Conservation (phyloP, 2,888 invertebrate genomes). For the Nezara viridula region DNA sequence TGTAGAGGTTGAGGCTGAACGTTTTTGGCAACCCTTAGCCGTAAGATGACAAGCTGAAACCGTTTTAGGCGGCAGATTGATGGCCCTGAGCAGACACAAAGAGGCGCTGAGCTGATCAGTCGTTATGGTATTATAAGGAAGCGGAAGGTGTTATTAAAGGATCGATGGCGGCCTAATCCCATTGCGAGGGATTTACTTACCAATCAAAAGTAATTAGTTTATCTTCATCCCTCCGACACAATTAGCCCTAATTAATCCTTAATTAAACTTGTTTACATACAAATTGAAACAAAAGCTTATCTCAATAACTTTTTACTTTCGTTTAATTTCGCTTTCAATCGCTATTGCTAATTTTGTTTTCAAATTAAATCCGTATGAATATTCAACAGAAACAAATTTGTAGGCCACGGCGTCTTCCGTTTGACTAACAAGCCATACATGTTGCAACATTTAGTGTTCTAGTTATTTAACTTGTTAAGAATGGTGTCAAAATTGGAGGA, state of each 20-base stretch:
- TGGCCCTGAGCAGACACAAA: neutral
- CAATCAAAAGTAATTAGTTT: slow-evolving; percentile 49
- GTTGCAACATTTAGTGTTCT: neutral
- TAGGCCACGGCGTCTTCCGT: neutral
- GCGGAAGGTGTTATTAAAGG: slow-evolving; percentile 19
- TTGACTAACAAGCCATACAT: neutral
- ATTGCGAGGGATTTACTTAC: slow-evolving; percentile 39
- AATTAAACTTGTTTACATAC: slow-evolving; percentile 49
- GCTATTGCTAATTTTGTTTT: neutral
- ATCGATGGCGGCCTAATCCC: neutral
- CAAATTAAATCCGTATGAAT: neutral
- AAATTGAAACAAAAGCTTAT: slow-evolving; percentile 39
- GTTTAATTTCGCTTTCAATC: slow-evolving; percentile 1
- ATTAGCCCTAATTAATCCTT: slow-evolving; percentile 43
- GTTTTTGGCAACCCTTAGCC: neutral
- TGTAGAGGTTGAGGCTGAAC: neutral
- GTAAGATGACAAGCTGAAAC: neutral
- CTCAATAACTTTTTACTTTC: slow-evolving; percentile 9
- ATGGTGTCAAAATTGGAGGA: too few species aligned
- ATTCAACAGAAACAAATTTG: neutral
- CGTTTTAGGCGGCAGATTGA: neutral
- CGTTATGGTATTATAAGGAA: slow-evolving; percentile 42
- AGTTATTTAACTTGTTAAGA: too few species aligned
- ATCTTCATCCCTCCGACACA: slow-evolving; percentile 40
- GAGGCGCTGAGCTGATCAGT: neutral